A percentile compares a stretch with the other conserved stretches of the same genome.
phyloP scores from a whole-genome alignment of 2,888 invertebrate species.

The Teleogryllus oceanicus region DNA sequence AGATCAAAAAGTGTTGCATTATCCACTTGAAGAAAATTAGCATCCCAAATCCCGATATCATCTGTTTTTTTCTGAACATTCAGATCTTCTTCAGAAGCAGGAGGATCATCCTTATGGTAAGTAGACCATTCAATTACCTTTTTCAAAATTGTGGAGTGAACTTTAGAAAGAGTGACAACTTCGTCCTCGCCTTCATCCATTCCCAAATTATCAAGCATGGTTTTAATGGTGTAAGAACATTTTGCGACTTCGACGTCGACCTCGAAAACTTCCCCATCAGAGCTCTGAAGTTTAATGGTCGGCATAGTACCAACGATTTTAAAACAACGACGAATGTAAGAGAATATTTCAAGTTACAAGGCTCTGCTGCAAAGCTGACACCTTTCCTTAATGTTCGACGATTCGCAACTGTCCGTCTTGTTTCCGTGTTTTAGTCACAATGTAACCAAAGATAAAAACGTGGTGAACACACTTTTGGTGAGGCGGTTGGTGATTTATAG shows the following conservation, averaged over 20 bases:
- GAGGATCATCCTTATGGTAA: conserved; percentile 92
- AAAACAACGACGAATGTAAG: too few relatives aligned
- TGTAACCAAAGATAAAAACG: too few relatives aligned
- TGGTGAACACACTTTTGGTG: too few relatives aligned
- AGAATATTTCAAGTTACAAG: too few relatives aligned
- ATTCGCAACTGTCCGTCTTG: too few relatives aligned
- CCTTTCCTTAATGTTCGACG: too few relatives aligned
- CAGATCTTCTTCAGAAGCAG: conserved; percentile 94
- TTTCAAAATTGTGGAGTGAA: conserved; percentile 92
- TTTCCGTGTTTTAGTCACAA: too few relatives aligned
- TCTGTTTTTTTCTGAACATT: conserved; percentile 98
- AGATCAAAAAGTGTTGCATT: conserved; percentile 95
- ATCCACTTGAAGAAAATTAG: conserved; percentile 97
- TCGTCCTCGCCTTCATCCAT: conserved; percentile 92
- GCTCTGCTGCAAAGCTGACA: too few relatives aligned
- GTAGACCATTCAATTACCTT: conserved; percentile 93
- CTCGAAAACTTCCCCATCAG: conserved; percentile 92
- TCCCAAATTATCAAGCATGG: conserved; percentile 88
- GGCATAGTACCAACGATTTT: conserved; percentile 65
- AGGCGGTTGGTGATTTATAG: too few relatives aligned
- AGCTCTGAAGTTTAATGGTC: conserved; percentile 89
- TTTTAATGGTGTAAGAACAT: conserved; percentile 96
- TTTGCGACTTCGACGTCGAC: conserved; percentile 96
- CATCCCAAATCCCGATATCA: conserved; percentile 98
- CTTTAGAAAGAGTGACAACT: conserved; percentile 93